Evolutionary conservation across 1,140 invertebrate genomes (phyloP), one percentile per base, ranked within the genome.

Genomic region (Chironomus striatipennis): DNA sequence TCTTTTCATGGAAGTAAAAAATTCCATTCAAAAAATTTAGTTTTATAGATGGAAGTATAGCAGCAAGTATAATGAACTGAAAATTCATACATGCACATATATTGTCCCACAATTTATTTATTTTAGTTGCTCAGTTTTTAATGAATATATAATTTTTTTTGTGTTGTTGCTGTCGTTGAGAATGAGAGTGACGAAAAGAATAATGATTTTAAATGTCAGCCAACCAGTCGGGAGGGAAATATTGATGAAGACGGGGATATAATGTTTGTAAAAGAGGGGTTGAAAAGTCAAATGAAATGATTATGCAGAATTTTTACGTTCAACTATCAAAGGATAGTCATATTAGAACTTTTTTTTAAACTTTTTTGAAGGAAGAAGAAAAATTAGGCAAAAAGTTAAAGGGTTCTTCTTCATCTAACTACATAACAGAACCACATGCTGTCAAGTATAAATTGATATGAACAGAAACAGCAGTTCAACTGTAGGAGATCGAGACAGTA

Each of bases 401-500:
- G 18, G 18, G 65, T 70, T 70, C 65, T 9, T 20, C 65, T 10
- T 18, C 65, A 34, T 57, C 47, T 15, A n/a, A 12, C 9, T 57
- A 57, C 12, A 15, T 57, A 57, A 57, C n/a, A n/a, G 12, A 57
- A 17, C 65, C 65, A 70, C 65, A 70, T 70, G 65, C 65, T 70
- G 65, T 20, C 65, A 70, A 34, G 17, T 70, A 18, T 20, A 70
- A 70, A 70, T 70, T 70, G 18, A 70, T 70, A 20, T 70, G n/a
- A 70, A 70, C 18, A 70, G 65, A 18, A 70, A 70, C 17, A 18
- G 9, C 65, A 21, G 47, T 57, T 12, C 7, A 7, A 12, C 47
- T 57, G 47, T n/a, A 57, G 65, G 65, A 70, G 65, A 70, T 70
- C 65, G n/a, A 57, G n/a, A 12, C n/a, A n/a, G 47, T 47, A 2